Evolutionary conservation across 2,888 invertebrate genomes (phyloP), one percentile per base, ranked within the genome.

Genomic region (Chorisops tibialis): DNA sequence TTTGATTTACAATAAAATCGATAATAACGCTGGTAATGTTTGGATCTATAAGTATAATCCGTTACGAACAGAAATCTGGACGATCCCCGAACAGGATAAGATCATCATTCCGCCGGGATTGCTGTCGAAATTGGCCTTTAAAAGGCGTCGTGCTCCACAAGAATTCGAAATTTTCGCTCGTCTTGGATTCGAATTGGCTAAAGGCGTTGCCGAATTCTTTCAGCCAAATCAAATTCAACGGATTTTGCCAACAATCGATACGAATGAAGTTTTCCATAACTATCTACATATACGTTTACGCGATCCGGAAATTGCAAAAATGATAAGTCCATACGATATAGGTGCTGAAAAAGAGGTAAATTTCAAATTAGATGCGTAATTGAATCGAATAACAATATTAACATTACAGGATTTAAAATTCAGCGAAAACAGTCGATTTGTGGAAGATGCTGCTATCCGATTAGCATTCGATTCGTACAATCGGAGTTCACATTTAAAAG

Each of bases 1-100:
- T 2, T 11, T 64, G 5, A 61, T 58, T n/a, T 64, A 61, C 35
- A 39, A 61, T 11, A 64, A 61, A 64, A 30, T 64, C 18, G 59
- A 45, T 9, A 51, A 58, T 43, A 59, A 61, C 41, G 19, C 58
- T 16, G 59, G 37, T 3, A 59, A 51, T 14, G 30, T 47, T 21
- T 64, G 64, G 64, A 35, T 61, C 14, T 59, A 58, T 30, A 11
- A 59, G 2, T 64, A 61, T 22, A 64, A 64, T 43, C 52, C 61
- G 1, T 47, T 64, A 19, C 45, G 38, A 41, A 61, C 35, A 4
- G 43, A 61, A 18, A 11, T 48, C 14, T 58, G 50, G 38, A 58
- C 45, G 11, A 35, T 52, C 9, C 5, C 24, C 6, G 16, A 51
- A 9, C 41, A 41, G 16, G n/a, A 61, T 39, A 37, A 38, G 30